Evolutionary conservation across 37 sponge, comb jelly and placozoan species (phyloP).

Genomic region (Oscarella lobularis): DNA sequence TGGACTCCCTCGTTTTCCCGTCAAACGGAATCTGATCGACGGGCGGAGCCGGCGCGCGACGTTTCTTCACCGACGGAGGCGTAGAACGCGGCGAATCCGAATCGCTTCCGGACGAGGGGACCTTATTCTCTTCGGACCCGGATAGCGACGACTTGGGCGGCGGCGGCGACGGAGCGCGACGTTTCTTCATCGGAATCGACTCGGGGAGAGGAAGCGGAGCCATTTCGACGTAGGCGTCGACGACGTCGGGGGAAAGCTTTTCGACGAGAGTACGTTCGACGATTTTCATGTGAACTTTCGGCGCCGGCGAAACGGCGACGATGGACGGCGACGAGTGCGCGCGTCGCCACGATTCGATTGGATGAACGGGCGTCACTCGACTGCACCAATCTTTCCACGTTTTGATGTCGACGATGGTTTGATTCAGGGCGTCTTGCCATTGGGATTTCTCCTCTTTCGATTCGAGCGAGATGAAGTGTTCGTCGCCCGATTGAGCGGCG

Average conservation of each 20-base stretch:
- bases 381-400: neutral
- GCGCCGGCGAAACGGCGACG: neutral
- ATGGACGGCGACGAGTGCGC: neutral
- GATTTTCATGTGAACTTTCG: neutral
- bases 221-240: neutral
- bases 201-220: neutral
- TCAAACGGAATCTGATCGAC: neutral
- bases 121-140: neutral
- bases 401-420: neutral
- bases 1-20: neutral
- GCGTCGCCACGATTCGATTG: neutral
- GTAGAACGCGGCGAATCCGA: neutral
- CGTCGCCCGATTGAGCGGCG: constrained; percentile 12
- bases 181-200: neutral
- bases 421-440: constrained; percentile 23
- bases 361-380: neutral
- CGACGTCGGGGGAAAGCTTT: neutral
- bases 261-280: neutral
- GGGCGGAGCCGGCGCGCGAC: neutral
- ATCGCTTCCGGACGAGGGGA: neutral
- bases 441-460: constrained; percentile 62
- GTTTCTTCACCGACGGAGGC: constrained; percentile 1
- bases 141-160: neutral
- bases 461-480: constrained; percentile 62
- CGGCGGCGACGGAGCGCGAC: neutral